Percentiles rank a stretch among this genome's conserved stretches.
phyloP scores from a whole-genome alignment of 2,888 invertebrate genomes.

The Aleiodes leptofemur region DNA sequence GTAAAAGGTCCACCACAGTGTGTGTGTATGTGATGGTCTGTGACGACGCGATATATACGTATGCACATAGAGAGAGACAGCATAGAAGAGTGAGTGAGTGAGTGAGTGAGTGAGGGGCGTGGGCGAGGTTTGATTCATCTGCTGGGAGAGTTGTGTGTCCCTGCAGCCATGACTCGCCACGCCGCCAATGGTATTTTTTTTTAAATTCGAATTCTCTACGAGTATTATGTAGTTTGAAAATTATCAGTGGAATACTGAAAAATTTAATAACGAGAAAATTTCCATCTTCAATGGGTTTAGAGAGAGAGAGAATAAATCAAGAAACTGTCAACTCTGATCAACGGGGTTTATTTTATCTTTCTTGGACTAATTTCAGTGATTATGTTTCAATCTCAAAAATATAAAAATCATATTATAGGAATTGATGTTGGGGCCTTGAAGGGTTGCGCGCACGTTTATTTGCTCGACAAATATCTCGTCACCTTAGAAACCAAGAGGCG shows the following conservation, averaged over 20 bases:
- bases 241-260: neutral
- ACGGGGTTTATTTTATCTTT: too few species aligned
- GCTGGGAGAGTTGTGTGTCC: slow-evolving; percentile 43
- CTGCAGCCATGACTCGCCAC: neutral
- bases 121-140: slow-evolving; percentile 56
- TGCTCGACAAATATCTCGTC: neutral
- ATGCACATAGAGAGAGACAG: slow-evolving; percentile 29
- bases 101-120: slow-evolving; percentile 43
- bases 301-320: too few species aligned
- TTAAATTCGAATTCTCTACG: neutral
- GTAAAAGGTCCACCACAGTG: slow-evolving; percentile 17
- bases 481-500: too few species aligned
- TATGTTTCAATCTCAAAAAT: too few species aligned
- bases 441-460: too few species aligned
- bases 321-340: too few species aligned
- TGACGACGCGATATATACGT: slow-evolving; percentile 22
- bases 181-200: slow-evolving; percentile 13
- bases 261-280: neutral
- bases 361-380: too few species aligned
- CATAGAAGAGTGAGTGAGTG: slow-evolving; percentile 4
- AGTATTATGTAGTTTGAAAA: neutral
- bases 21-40: neutral
- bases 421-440: too few species aligned
- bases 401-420: too few species aligned
- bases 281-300: too few species aligned